Evolutionary conservation across 1,140 invertebrate genomes (phyloP).

Genomic region (Nasonia longicornis): DNA sequence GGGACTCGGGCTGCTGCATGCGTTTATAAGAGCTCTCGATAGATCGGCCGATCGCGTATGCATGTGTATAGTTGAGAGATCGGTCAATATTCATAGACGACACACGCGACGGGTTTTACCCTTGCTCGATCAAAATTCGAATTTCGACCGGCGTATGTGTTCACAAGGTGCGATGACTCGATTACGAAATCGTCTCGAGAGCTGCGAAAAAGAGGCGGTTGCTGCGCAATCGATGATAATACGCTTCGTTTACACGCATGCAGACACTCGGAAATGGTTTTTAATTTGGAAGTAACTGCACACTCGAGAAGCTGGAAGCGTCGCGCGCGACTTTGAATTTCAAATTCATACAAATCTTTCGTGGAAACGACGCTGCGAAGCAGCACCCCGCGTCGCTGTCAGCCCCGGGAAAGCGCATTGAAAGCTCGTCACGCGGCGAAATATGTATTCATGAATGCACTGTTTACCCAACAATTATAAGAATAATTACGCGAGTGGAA

Average conservation of each 20-base stretch:
- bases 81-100: not conserved
- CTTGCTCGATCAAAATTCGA: not conserved
- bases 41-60: not conserved
- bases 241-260: no score
- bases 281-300: no score
- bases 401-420: not conserved
- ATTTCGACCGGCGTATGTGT: not conserved
- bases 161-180: conserved; percentile 50
- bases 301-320: not conserved
- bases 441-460: not conserved
- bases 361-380: not conserved
- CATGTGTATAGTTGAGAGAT: not conserved
- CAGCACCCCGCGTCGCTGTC: not conserved
- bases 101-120: not conserved
- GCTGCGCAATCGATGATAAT: no score
- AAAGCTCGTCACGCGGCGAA: not conserved
- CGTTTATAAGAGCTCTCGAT: not conserved
- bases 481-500: not conserved
- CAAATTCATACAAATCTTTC: not conserved
- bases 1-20: conserved; percentile 24
- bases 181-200: not conserved
- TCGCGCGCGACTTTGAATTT: not conserved
- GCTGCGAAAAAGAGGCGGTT: no score
- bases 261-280: no score
- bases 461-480: conserved; percentile 1